Percentiles rank a stretch among this genome's conserved stretches.
phyloP scores from a whole-genome alignment of 2,797 vertebrate genomes.

The Caiman crocodilus region DNA sequence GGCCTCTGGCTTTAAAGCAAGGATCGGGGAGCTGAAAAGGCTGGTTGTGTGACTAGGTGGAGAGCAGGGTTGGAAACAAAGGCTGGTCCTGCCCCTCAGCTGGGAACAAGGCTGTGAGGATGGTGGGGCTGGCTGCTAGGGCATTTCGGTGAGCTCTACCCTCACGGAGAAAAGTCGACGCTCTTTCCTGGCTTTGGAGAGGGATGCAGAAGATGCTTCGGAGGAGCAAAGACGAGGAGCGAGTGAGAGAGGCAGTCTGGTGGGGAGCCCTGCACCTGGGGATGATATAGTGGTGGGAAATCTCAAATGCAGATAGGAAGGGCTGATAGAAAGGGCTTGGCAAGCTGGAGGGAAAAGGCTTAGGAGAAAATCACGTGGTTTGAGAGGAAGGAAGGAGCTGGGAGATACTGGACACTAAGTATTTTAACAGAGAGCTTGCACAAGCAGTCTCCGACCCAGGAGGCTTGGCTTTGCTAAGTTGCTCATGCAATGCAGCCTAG shows the following conservation, averaged over 20 bases:
- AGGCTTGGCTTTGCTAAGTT: too few species aligned
- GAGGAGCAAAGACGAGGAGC: too few species aligned
- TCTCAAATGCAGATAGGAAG: too few species aligned
- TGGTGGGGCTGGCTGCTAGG: background rate
- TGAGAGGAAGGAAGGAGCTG: background rate
- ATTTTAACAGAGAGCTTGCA: too few species aligned
- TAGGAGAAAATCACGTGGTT: background rate
- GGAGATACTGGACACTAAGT: too few species aligned
- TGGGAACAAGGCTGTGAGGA: background rate
- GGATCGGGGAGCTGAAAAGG: background rate
- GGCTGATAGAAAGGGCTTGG: background rate
- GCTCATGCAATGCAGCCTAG: too few species aligned
- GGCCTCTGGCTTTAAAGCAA: background rate
- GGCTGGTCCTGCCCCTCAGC: background rate
- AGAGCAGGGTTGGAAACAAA: background rate
- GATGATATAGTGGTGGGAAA: too few species aligned
- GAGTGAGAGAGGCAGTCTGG: too few species aligned
- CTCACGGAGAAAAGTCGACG: background rate
- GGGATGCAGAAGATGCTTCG: too few species aligned
- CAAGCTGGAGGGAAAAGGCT: fast-evolving
- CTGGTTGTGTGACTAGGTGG: background rate
- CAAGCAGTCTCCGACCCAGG: too few species aligned
- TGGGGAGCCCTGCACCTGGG: too few species aligned
- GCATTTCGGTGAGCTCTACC: too few species aligned
- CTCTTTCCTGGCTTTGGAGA: background rate